Percentiles rank a stretch among this genome's conserved stretches.
Conservation (phyloP, 2,888 invertebrate genomes). For the Panzeria rudis region DNA sequence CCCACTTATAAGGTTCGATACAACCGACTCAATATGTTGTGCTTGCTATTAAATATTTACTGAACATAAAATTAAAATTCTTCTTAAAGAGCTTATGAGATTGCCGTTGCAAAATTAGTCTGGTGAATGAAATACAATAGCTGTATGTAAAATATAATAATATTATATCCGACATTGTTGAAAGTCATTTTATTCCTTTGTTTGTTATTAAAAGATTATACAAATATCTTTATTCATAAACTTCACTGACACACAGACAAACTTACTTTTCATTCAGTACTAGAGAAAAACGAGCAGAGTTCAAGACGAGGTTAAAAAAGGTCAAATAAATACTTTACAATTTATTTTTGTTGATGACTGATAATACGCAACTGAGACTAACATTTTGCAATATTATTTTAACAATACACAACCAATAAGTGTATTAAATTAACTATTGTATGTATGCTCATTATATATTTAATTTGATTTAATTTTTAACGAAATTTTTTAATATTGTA, state of each 20-base stretch:
- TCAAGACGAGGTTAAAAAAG: slow-evolving; percentile 53
- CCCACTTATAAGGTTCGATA: too few relatives aligned
- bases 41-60: too few relatives aligned
- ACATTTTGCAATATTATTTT: not conserved
- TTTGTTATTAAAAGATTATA: slow-evolving; percentile 63
- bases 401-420: not conserved
- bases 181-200: slow-evolving; percentile 69
- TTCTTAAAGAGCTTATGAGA: not conserved
- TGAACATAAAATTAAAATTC: too few relatives aligned
- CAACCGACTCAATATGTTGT: too few relatives aligned
- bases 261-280: not conserved
- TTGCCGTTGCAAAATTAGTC: not conserved
- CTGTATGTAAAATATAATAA: slow-evolving; percentile 22
- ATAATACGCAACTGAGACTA: slow-evolving; percentile 6
- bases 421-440: not conserved
- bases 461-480: not conserved
- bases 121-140: slow-evolving; percentile 25
- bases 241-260: not conserved
- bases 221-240: slow-evolving; percentile 59
- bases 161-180: slow-evolving; percentile 66
- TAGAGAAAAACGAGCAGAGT: slow-evolving; percentile 28
- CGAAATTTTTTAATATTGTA: not conserved
- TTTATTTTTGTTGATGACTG: slow-evolving; percentile 28
- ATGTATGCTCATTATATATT: not conserved
- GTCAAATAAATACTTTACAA: slow-evolving; percentile 16